These are phyloP conservation scores for Corticium candelabrum DNA, from an alignment of 37 sponge, comb jelly and placozoan species.

Conservation along the genomic window DNA sequence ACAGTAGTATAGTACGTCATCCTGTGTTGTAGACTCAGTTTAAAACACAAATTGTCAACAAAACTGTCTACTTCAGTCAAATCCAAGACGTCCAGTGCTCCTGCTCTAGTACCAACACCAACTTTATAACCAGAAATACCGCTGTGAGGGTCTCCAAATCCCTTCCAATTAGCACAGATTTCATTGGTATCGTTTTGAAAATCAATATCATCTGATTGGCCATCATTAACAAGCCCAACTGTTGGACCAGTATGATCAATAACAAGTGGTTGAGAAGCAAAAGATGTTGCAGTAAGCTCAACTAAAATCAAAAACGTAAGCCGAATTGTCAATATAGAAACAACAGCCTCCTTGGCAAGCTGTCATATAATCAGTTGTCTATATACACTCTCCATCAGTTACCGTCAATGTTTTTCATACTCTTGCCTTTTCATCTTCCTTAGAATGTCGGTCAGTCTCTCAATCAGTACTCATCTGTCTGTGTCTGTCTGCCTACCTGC, in stretches of 20 bases:
- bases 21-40: constrained; percentile 16
- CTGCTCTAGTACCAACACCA: background rate
- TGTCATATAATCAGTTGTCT: no score
- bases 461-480: no score
- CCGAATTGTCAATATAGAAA: no score
- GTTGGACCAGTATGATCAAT: constrained; percentile 63
- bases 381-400: no score
- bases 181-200: constrained; percentile 18
- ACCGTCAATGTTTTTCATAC: no score
- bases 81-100: background rate
- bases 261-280: constrained; percentile 12
- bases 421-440: no score
- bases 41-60: no score
- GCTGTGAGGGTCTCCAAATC: constrained; percentile 25
- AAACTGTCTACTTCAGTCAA: no score
- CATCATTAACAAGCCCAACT: constrained; percentile 38
- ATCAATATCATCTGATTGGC: constrained; percentile 17
- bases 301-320: constrained; percentile 36
- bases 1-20: constrained; percentile 59
- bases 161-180: constrained; percentile 49
- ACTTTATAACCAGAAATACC: background rate
- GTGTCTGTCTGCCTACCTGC: no score
- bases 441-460: no score
- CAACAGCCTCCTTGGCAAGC: no score
- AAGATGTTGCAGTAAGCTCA: constrained; percentile 31